Evolutionary conservation across 2,888 invertebrate species (phyloP), one percentile per base, ranked within the genome.

Genomic region (Orgyia antiqua): DNA sequence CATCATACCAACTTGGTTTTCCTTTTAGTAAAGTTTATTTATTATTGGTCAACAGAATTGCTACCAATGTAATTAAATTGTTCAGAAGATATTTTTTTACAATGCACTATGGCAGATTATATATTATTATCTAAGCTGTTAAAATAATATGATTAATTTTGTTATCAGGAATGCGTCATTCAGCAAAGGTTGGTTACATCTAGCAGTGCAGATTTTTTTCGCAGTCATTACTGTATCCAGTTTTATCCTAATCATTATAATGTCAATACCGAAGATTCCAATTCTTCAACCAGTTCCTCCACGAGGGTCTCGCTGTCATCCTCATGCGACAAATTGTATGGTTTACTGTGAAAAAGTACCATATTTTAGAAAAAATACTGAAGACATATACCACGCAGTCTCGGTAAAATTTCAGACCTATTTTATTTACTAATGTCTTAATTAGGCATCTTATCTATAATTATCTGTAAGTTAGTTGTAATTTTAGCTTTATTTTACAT

Each of bases 151-250:
- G 9, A 13, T 7, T 24, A 6, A 9, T 4, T 4, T 23, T 18
- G 10, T 8, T 13, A 13, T 9, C 42, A 84, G 84, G 32, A 71
- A 68, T 10, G 58, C 82, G 36, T 78, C 80, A 48, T 83, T 79
- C 48, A 74, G 67, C 36, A 57, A 60, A 4, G 77, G 78, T 5
- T 80, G 82, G 80, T 50, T 83, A 0, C 66, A 71, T 5, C 24
- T 73, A 7, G 33, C 71, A 7, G 67, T 82, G 0, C 82, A 86
- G 39, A 46, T 45, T 7, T 55, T 68, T 27, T 86, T 83, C 33
- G 78, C 78, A 0, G 31, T 58, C 0, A 54, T 86, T 19, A 79
- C 75, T 1, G 76, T 78, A 1, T 41, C 52, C 8, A 79, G 80
- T 32, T 84, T 84, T 39, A 53, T 77, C 2, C 37, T 84, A 9